Evolutionary conservation across 2,888 invertebrate genomes (phyloP).

Genomic region (Tachina lurida): DNA sequence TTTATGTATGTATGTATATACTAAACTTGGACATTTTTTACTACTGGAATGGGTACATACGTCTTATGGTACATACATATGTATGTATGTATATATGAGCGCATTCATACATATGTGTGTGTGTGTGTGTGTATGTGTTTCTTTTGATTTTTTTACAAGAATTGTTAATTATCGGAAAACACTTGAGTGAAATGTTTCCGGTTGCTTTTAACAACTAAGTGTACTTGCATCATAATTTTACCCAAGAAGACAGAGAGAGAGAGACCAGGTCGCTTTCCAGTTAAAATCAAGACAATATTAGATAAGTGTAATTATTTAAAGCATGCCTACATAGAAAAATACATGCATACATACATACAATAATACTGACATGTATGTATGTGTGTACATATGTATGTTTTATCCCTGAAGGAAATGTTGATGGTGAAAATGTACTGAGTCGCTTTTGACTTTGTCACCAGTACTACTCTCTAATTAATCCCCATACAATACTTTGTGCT

Average conservation of each 20-base stretch:
- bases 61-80: not conserved
- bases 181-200: slow-evolving; percentile 68
- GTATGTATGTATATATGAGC: too few relatives aligned
- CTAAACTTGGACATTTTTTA: not conserved
- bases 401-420: too few relatives aligned
- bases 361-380: not conserved
- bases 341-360: not conserved
- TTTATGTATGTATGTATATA: not conserved
- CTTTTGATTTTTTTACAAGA: slow-evolving; percentile 28
- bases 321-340: not conserved
- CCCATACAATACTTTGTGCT: too few relatives aligned
- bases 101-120: slow-evolving; percentile 6
- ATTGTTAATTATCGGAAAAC: slow-evolving; percentile 70
- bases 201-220: slow-evolving; percentile 43
- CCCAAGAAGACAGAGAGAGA: slow-evolving; percentile 8
- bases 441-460: too few relatives aligned
- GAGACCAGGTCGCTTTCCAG: slow-evolving; percentile 1
- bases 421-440: too few relatives aligned
- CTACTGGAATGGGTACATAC: not conserved
- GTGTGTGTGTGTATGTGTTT: not conserved
- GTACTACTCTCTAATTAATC: too few relatives aligned
- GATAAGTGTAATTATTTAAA: slow-evolving; percentile 10
- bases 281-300: slow-evolving; percentile 20
- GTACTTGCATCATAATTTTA: slow-evolving; percentile 61
- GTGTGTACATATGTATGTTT: too few relatives aligned